These are phyloP conservation scores for Microcaecilia unicolor DNA, from an alignment of 2,797 vertebrate species.

Conservation along the genomic window DNA sequence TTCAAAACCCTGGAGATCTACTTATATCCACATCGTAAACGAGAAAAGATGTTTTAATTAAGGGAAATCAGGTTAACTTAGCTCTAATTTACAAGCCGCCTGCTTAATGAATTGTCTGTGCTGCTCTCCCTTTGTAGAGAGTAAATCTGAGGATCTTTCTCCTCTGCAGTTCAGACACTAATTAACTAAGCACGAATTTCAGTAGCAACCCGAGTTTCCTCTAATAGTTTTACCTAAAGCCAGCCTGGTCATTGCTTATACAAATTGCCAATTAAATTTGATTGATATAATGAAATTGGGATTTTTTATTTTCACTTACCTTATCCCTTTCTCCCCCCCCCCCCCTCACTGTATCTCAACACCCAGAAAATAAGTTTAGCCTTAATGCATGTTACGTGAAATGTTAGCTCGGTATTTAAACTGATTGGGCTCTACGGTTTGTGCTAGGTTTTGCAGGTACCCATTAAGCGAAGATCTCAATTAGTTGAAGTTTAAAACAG, in stretches of 20 bases:
- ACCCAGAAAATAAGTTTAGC: conserved; percentile 1
- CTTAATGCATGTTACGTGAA: not conserved
- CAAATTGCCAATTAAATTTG: conserved; percentile 80
- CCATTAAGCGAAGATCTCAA: conserved; percentile 22
- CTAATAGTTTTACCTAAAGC: conserved; percentile 75
- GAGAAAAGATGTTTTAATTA: conserved; percentile 88
- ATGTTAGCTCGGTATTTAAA: not conserved
- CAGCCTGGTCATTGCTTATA: conserved; percentile 69
- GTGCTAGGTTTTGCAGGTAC: not conserved
- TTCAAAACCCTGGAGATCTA: conserved; percentile 86
- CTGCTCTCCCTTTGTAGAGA: conserved; percentile 77
- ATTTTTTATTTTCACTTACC: conserved; percentile 69
- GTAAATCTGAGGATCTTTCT: conserved; percentile 73
- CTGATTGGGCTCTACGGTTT: not conserved
- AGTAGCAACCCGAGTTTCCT: conserved; percentile 68
- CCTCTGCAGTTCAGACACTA: conserved; percentile 72
- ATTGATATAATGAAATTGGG: conserved; percentile 76
- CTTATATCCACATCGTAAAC: conserved; percentile 86
- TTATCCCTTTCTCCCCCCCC: conserved; percentile 21
- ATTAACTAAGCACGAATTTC: conserved; percentile 80
- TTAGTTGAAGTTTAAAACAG: conserved; percentile 28
- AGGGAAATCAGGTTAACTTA: conserved; percentile 84
- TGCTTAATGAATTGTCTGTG: conserved; percentile 84
- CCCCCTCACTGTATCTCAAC: conserved; percentile 2
- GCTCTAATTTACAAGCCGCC: conserved; percentile 80